phyloP scores from a whole-genome alignment of 2,113 vertebrate species.

The Isurus oxyrinchus region DNA sequence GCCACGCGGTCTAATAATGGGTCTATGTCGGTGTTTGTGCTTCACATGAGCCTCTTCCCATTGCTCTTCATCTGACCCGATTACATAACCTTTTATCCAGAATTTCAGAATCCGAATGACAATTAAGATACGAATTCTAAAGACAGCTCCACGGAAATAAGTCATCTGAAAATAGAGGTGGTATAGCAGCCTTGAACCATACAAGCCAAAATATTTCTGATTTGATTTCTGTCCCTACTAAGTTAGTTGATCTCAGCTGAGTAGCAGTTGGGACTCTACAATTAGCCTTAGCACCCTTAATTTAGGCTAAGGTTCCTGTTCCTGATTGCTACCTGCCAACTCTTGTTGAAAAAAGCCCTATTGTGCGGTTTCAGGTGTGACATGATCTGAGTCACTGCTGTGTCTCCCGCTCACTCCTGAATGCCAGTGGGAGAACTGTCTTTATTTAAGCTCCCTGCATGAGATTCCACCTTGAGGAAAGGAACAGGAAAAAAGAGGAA shows the following conservation, averaged over 20 bases:
- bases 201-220: neutral
- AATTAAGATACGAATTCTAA: neutral
- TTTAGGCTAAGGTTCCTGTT: neutral
- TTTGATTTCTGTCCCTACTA: neutral
- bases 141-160: neutral
- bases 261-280: neutral
- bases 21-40: neutral
- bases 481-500: no score
- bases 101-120: neutral
- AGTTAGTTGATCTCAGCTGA: neutral
- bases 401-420: neutral
- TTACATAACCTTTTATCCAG: neutral
- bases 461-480: neutral
- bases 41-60: neutral
- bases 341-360: neutral
- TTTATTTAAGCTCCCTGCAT: neutral
- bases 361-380: neutral
- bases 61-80: neutral
- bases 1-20: no score
- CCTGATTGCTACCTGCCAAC: neutral
- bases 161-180: neutral
- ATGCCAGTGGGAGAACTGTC: neutral
- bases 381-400: neutral
- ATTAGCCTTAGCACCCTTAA: neutral
- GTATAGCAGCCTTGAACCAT: neutral